Percentiles rank a stretch among this genome's conserved stretches.
phyloP scores from a whole-genome alignment of 30 jellyfish, hydroid and myxozoan genomes.

The Aurelia sp. region DNA sequence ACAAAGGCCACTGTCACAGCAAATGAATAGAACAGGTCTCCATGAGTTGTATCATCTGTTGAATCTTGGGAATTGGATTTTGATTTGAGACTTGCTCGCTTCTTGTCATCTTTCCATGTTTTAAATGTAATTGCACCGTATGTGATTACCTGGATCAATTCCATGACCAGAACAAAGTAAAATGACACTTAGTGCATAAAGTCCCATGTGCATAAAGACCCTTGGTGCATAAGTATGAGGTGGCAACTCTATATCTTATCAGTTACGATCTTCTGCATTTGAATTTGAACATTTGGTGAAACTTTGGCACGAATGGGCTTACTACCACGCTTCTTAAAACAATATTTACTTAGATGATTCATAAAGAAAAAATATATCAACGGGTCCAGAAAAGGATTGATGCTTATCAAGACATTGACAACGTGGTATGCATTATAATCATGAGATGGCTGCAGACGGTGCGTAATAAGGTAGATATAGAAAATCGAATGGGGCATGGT shows the following conservation, averaged over 20 bases:
- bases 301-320: too few relatives aligned
- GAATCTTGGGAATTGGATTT: too few relatives aligned
- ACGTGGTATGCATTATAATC: too few relatives aligned
- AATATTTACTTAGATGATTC: not conserved
- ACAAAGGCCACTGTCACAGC: slow-evolving; percentile 38
- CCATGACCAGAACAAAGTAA: not conserved
- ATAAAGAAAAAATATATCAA: slow-evolving; percentile 5
- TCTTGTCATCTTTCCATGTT: not conserved
- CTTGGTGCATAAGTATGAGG: too few relatives aligned
- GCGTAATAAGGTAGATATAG: not conserved
- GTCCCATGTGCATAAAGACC: too few relatives aligned
- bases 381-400: slow-evolving; percentile 32
- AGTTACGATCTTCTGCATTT: too few relatives aligned
- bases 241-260: too few relatives aligned
- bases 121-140: slow-evolving; percentile 37
- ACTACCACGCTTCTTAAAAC: too few relatives aligned
- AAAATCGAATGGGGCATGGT: slow-evolving; percentile 32
- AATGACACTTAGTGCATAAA: slow-evolving; percentile 8
- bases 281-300: too few relatives aligned
- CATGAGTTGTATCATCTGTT: not conserved
- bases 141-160: not conserved
- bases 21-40: not conserved
- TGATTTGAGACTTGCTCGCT: not conserved
- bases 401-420: slow-evolving; percentile 26
- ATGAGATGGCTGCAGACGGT: too few relatives aligned